Evolutionary conservation across 2,113 vertebrate genomes (phyloP).

Genomic region (Corythornis cristatus): DNA sequence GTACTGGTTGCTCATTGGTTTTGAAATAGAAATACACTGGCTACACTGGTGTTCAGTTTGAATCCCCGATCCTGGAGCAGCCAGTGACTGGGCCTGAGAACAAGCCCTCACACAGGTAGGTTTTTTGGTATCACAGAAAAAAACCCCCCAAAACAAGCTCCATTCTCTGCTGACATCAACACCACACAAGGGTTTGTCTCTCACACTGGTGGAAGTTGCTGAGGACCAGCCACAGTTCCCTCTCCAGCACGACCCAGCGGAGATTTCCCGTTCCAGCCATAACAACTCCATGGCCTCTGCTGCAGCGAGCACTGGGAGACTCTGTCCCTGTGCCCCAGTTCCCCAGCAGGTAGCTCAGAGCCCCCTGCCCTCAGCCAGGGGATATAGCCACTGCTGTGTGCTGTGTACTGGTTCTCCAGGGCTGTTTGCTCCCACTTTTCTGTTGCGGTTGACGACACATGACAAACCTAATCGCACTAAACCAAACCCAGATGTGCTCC

Average conservation of each 20-base stretch:
- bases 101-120: not conserved
- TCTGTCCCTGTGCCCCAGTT: not conserved
- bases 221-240: slow-evolving; percentile 4
- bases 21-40: not conserved
- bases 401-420: slow-evolving; percentile 90
- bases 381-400: slow-evolving; percentile 85
- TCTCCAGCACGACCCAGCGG: not conserved
- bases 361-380: slow-evolving; percentile 59
- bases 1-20: not conserved
- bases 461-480: slow-evolving; percentile 91
- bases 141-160: not conserved
- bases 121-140: not conserved
- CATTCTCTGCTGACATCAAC: not conserved
- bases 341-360: not conserved
- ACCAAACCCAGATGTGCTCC: slow-evolving; percentile 84
- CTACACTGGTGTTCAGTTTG: not conserved
- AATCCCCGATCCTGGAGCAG: not conserved
- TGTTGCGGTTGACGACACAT: slow-evolving; percentile 99
- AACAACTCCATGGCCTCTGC: not conserved
- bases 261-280: slow-evolving; percentile 1
- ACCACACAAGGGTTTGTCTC: not conserved
- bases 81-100: not conserved
- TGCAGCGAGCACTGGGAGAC: not conserved
- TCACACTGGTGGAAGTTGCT: not conserved
- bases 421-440: slow-evolving; percentile 99